Conservation (phyloP, 2,113 vertebrate species). For the Dasyurus viverrinus region DNA sequence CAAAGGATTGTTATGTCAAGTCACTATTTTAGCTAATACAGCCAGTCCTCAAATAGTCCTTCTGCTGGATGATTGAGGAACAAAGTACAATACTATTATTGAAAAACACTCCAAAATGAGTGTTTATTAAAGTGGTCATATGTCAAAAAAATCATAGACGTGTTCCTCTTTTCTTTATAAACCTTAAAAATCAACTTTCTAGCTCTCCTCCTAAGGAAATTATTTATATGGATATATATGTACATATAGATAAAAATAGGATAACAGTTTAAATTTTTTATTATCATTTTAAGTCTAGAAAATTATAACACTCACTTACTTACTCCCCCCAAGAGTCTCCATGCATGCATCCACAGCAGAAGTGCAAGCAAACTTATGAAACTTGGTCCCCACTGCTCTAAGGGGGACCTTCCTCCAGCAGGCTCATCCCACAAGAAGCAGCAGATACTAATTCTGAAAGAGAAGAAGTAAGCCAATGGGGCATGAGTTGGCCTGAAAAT, state of each 20-base stretch:
- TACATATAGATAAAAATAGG: not conserved
- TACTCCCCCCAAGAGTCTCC: too few relatives aligned
- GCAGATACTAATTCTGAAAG: too few relatives aligned
- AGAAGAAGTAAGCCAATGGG: too few relatives aligned
- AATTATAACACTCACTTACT: not conserved
- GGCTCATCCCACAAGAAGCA: not conserved
- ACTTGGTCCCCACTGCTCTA: too few relatives aligned
- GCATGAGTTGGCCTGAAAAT: too few relatives aligned
- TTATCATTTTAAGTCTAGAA: not conserved
- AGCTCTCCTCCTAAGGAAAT: not conserved
- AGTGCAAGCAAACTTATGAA: too few relatives aligned
- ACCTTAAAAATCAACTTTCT: not conserved
- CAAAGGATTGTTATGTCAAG: too few relatives aligned
- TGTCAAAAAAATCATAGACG: not conserved
- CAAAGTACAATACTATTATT: not conserved
- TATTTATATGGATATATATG: not conserved
- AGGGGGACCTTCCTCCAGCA: too few relatives aligned
- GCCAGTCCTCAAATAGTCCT: too few relatives aligned
- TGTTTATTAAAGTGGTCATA: not conserved
- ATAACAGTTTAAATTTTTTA: not conserved
- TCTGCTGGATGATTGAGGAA: too few relatives aligned
- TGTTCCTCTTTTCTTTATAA: not conserved
- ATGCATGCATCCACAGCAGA: not conserved
- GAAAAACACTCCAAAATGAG: not conserved
- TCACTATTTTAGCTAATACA: too few relatives aligned